Evolutionary conservation across 2,113 vertebrate species (phyloP).

Genomic region (Calyptomena viridis): DNA sequence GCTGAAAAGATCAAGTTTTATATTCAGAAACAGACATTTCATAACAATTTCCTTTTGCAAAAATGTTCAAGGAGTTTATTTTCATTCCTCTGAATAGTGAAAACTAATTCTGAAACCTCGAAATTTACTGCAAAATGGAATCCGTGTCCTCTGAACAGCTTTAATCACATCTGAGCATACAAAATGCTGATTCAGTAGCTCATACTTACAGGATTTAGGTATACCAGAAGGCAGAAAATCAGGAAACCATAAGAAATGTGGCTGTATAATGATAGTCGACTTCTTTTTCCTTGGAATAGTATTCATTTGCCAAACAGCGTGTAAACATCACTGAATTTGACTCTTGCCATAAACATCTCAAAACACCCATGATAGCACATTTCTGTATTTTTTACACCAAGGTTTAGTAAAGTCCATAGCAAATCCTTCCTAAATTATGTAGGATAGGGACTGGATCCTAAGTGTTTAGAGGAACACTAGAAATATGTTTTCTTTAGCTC

Average conservation of each 20-base stretch:
- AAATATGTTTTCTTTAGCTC: neutral
- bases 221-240: conserved; percentile 26
- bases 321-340: neutral
- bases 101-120: conserved; percentile 48
- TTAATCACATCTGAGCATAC: conserved; percentile 13
- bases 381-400: neutral
- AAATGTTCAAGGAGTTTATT: conserved; percentile 33
- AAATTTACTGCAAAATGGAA: conserved; percentile 31
- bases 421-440: neutral
- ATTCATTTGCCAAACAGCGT: neutral
- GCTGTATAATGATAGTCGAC: neutral
- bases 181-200: conserved; percentile 60
- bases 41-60: conserved; percentile 49
- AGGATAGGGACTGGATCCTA: neutral
- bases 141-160: neutral
- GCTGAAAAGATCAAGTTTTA: conserved; percentile 40
- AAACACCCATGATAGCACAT: neutral
- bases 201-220: conserved; percentile 28
- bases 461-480: neutral
- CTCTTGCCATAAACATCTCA: neutral
- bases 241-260: neutral
- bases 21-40: conserved; percentile 26
- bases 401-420: neutral
- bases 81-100: conserved; percentile 44
- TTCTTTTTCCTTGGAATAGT: neutral